A percentile compares a stretch with the other conserved stretches of the same genome.
phyloP scores from a whole-genome alignment of 1,140 invertebrate genomes.

The Hirudo medicinalis region DNA sequence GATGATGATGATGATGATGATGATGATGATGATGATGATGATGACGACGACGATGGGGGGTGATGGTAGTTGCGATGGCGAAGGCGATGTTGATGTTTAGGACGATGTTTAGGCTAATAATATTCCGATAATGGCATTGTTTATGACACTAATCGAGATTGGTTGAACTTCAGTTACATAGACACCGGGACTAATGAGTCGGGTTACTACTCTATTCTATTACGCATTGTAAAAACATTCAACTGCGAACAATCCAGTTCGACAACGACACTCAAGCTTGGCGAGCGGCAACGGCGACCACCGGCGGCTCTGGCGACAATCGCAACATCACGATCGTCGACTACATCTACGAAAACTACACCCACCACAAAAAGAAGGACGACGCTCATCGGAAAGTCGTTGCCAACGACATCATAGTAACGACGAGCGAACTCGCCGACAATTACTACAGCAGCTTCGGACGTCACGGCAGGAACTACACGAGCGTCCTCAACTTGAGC shows the following conservation, averaged over 20 bases:
- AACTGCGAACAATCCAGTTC: not conserved
- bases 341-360: too few relatives aligned
- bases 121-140: not conserved
- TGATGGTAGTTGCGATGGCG: not conserved
- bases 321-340: too few relatives aligned
- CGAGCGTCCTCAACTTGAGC: not conserved
- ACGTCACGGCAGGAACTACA: not conserved
- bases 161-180: not conserved
- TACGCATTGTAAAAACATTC: too few relatives aligned
- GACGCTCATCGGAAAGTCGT: not conserved
- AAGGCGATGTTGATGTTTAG: not conserved
- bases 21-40: constrained; percentile 10
- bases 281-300: too few relatives aligned
- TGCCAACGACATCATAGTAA: not conserved
- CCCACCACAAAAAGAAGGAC: not conserved
- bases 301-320: too few relatives aligned
- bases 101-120: not conserved
- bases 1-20: constrained; percentile 13
- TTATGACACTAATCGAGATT: not conserved
- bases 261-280: not conserved
- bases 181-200: not conserved
- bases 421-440: not conserved
- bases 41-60: constrained; percentile 2
- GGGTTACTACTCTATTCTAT: not conserved
- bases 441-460: constrained; percentile 1